These are phyloP conservation scores for Bujurquina vittata DNA, from an alignment of 2,113 vertebrate genomes.

Conservation along the genomic window DNA sequence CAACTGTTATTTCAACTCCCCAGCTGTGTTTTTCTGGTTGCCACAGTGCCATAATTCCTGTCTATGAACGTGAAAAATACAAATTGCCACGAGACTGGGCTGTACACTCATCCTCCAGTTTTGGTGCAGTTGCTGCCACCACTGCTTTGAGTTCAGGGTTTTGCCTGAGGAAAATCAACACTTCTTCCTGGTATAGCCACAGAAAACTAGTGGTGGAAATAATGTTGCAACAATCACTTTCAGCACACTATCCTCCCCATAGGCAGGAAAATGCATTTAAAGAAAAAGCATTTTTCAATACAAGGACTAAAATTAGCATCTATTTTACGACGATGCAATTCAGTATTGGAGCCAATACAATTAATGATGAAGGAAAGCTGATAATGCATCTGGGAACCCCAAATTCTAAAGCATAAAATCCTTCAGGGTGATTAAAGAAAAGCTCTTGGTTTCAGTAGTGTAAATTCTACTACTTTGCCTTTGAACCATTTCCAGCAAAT, in stretches of 20 bases:
- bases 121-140: neutral
- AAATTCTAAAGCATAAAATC: neutral
- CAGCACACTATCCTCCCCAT: neutral
- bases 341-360: neutral
- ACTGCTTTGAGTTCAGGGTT: neutral
- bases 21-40: neutral
- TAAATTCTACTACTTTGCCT: neutral
- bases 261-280: neutral
- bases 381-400: neutral
- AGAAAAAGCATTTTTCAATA: neutral
- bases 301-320: neutral
- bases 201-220: too few species aligned
- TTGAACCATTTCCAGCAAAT: slow-evolving; percentile 13
- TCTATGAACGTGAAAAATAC: neutral
- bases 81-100: neutral
- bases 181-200: too few species aligned
- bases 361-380: neutral
- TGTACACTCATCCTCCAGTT: neutral
- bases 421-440: neutral
- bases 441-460: neutral
- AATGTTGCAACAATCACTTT: too few species aligned
- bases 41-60: neutral
- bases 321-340: neutral
- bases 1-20: too few species aligned
- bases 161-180: neutral